Conservation (phyloP, 2,113 vertebrate genomes). For the Sarotherodon lohbergeri region DNA sequence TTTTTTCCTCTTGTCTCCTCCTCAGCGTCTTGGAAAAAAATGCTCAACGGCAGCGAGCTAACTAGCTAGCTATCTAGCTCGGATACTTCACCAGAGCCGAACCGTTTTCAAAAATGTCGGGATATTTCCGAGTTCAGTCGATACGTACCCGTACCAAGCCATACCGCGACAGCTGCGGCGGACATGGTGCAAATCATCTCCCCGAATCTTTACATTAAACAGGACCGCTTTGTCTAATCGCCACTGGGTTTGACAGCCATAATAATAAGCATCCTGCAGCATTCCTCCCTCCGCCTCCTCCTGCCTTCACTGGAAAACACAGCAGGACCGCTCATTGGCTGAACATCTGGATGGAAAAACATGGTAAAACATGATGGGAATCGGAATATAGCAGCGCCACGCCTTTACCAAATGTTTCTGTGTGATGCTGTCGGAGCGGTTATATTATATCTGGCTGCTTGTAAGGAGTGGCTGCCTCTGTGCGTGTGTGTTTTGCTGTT, state of each 20-base stretch:
- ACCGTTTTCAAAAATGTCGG: not conserved
- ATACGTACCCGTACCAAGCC: conserved; percentile 71
- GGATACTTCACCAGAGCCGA: not conserved
- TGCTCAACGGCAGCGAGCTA: conserved; percentile 31
- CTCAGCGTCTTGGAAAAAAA: conserved; percentile 16
- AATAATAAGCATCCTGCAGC: conserved; percentile 60
- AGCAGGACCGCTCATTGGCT: conserved; percentile 55
- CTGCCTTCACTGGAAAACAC: conserved; percentile 40
- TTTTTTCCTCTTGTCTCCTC: conserved; percentile 47
- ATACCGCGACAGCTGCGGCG: conserved; percentile 46
- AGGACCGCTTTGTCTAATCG: not conserved
- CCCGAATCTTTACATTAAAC: conserved; percentile 38
- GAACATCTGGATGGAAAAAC: conserved; percentile 76
- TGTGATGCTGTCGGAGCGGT: not conserved
- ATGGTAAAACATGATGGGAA: conserved; percentile 25
- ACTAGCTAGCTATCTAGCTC: conserved; percentile 38
- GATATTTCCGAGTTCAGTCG: not conserved
- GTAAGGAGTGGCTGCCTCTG: not conserved
- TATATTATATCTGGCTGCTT: not conserved
- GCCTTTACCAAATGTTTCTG: not conserved
- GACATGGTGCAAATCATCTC: conserved; percentile 54
- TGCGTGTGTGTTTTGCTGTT: not conserved
- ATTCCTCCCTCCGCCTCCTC: conserved; percentile 65
- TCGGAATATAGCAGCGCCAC: not conserved
- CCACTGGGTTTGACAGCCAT: conserved; percentile 59